Base-by-base conservation (phyloP, 2,888 invertebrate species). In the Sussaba pulchella region DNA sequence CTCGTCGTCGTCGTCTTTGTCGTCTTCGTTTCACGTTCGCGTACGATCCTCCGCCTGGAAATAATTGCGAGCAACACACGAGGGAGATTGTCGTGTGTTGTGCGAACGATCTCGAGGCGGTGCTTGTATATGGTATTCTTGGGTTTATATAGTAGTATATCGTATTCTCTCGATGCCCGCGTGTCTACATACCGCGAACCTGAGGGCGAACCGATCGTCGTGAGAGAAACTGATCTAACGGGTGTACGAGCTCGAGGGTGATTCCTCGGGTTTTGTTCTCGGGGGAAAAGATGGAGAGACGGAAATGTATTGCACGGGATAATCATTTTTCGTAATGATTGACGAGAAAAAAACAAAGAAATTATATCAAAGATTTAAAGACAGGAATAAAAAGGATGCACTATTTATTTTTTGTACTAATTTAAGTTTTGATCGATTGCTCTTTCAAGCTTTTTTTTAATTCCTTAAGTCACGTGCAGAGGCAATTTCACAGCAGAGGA, bases 31-130 rank as follows among this genome's bases (percentile, higher is more conserved):
- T 69, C 69, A n/a, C n/a, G n/a, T 57, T 52, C 57, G 70, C 41
- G 67, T 19, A 70, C 69, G 69, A 69, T 69, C 69, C 69, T 69
- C 54, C 69, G 54, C 43, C 57, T 57, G 70, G 57, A 70, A 70
- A 70, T 70, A 70, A 70, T 70, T 70, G 70, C 70, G 70, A 70
- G 70, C 57, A 70, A 70, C 70, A 43, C 57, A 57, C 57, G 57
- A 57, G 54, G 26, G 17, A 43, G 26, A 57, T 31, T 57, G 17
- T 57, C 70, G n/a, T 10, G 10, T 39, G 61, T 41, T n/a, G n/a
- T n/a, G n/a, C n/a, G n/a, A n/a, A 57, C 57, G n/a, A n/a, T 45
- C 5, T 14, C 45, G 45, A 45, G 17, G 17, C 6, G 14, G 12
- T n/a, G 12, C 12, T 45, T 45, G 6, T 45, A n/a, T 45, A 45